Base-by-base conservation (phyloP, 2,113 vertebrate species). In the Chrysochloris asiatica region DNA sequence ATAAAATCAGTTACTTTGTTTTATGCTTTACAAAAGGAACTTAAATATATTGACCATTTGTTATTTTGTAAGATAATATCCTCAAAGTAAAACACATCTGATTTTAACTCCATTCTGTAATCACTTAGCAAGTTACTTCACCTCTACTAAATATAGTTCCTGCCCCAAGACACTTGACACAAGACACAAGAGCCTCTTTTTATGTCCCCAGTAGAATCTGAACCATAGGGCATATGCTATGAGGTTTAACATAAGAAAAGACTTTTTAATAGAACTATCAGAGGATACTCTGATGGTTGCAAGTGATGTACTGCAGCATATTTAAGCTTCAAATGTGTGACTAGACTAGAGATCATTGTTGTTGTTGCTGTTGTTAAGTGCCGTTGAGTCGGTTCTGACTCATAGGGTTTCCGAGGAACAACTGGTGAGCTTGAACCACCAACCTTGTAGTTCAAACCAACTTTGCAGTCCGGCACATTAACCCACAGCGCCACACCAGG, bases 311-410 rank as follows among this genome's bases (percentile, higher is more conserved):
- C 12, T 33, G n/a, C 41, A 78, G 24, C 41, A 86, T 36, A 88
- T 24, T 33, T 38, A 90, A 72, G 13, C n/a, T 95, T 95, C 71
- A 73, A 22, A 48, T 89, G 14, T 75, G 21, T 85, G 61, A 52
- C 54, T 83, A 12, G 11, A 59, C 54, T n/a, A 61, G 41, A 76
- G 30, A 61, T 38, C 33, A 67, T 10, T 33, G 82, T 80, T 71
- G 26, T n/a, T n/a, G n/a, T n/a, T n/a, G n/a, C n/a, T n/a, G n/a
- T n/a, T n/a, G n/a, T n/a, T n/a, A n/a, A n/a, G n/a, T n/a, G n/a
- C n/a, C n/a, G n/a, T n/a, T n/a, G n/a, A n/a, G n/a, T n/a, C n/a
- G n/a, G n/a, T n/a, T n/a, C n/a, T n/a, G n/a, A n/a, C n/a, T n/a
- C n/a, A n/a, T n/a, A n/a, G n/a, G n/a, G n/a, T n/a, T n/a, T n/a